phyloP scores from a whole-genome alignment of 2,113 vertebrate genomes.

The Menidia beryllina region DNA sequence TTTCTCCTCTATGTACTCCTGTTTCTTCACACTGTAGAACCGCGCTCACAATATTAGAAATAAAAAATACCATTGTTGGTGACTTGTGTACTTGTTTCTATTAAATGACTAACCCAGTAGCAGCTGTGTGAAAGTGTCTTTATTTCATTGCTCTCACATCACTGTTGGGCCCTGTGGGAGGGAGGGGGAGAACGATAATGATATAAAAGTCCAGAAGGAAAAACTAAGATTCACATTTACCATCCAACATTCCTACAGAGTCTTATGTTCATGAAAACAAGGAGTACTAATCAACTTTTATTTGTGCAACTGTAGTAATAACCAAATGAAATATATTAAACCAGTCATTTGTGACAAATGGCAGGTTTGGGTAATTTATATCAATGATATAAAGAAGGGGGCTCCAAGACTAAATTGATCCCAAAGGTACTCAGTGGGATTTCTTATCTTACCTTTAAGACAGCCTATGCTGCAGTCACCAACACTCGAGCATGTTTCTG shows the following conservation, averaged over 20 bases:
- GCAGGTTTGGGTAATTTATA: no score
- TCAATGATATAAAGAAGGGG: no score
- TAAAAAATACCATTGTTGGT: background rate
- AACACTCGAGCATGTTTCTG: slow-evolving; percentile 48
- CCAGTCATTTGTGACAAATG: no score
- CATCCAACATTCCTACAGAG: no score
- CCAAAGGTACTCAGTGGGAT: no score
- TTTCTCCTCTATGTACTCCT: background rate
- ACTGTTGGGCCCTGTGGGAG: slow-evolving; percentile 19
- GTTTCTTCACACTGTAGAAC: background rate
- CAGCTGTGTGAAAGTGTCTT: slow-evolving; percentile 22
- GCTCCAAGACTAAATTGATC: no score
- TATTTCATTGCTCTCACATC: slow-evolving; percentile 33
- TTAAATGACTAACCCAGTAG: slow-evolving; percentile 6
- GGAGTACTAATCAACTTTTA: no score
- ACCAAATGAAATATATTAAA: no score
- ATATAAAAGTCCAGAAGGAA: no score
- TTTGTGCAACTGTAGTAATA: no score
- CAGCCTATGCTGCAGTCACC: slow-evolving; percentile 51
- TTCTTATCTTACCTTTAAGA: slow-evolving; percentile 26
- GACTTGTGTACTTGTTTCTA: slow-evolving; percentile 2
- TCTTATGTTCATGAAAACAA: no score
- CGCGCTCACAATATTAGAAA: slow-evolving; percentile 8
- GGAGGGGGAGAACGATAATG: background rate
- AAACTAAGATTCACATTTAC: no score